Percentiles rank a stretch among this genome's conserved stretches.
Evolutionary conservation across 2,797 vertebrate species (phyloP).

Genomic region (Sebastes trivittatus): DNA sequence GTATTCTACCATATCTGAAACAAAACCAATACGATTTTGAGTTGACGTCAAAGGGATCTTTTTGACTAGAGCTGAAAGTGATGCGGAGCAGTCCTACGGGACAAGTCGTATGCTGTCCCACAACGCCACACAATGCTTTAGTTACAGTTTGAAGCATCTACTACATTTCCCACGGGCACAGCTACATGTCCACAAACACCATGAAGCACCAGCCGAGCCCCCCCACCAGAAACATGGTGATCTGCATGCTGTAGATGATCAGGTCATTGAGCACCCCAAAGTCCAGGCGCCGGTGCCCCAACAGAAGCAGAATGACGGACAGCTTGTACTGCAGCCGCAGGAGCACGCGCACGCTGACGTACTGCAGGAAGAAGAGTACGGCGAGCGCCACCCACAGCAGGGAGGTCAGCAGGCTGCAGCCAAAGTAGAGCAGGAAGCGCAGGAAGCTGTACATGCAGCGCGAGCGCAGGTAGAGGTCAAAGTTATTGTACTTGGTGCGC

Average conservation of each 20-base stretch:
- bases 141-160: slow-evolving; percentile 15
- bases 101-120: background rate
- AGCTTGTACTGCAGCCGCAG: slow-evolving; percentile 97
- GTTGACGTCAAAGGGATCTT: background rate
- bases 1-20: slow-evolving; percentile 18
- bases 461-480: slow-evolving; percentile 89
- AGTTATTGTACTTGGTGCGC: slow-evolving; percentile 97
- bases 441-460: slow-evolving; percentile 97
- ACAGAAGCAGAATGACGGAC: slow-evolving; percentile 91
- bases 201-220: slow-evolving; percentile 98
- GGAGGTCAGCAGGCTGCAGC: slow-evolving; percentile 96
- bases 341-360: slow-evolving; percentile 89
- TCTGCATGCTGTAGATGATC: slow-evolving; percentile 95
- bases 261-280: slow-evolving; percentile 94
- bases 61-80: background rate
- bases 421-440: slow-evolving; percentile 95
- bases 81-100: background rate
- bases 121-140: background rate
- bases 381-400: slow-evolving; percentile 96
- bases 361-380: slow-evolving; percentile 92
- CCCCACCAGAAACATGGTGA: slow-evolving; percentile 97
- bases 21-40: slow-evolving; percentile 1
- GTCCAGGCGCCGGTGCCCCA: slow-evolving; percentile 93
- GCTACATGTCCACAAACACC: slow-evolving; percentile 99
- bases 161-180: background rate